Conservation (phyloP, 1,140 invertebrate genomes). For the Drosophila novamexicana region DNA sequence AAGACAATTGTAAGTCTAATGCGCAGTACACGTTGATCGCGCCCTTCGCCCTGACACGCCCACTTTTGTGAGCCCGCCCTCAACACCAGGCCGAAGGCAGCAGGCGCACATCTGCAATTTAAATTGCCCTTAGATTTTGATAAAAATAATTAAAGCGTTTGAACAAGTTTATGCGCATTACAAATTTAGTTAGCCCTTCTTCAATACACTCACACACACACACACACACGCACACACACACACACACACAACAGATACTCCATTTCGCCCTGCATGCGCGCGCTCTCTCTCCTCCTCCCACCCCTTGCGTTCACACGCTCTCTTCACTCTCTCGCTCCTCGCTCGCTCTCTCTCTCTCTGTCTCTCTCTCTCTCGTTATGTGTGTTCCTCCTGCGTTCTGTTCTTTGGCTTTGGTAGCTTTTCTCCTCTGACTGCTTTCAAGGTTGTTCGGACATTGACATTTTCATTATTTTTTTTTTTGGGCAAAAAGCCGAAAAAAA, state of each 20-base stretch:
- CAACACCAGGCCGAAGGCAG: neutral
- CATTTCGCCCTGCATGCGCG: slow-evolving; percentile 1
- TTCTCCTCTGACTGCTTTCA: slow-evolving; percentile 84
- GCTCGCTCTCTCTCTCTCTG: neutral
- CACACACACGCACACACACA: neutral
- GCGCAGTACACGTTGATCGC: slow-evolving; percentile 7
- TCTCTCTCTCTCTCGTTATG: neutral
- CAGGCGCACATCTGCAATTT: slow-evolving; percentile 29
- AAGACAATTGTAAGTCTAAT: neutral
- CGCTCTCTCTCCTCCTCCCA: neutral
- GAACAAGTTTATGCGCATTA: slow-evolving; percentile 66
- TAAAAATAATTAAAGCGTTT: slow-evolving; percentile 29
- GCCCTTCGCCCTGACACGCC: neutral
- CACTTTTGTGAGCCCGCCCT: neutral
- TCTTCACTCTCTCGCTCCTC: slow-evolving; percentile 15
- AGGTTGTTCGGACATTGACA: slow-evolving; percentile 84
- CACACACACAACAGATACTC: neutral
- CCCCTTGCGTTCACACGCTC: slow-evolving; percentile 21
- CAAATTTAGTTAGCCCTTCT: slow-evolving; percentile 70
- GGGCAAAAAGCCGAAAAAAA: slow-evolving; percentile 51
- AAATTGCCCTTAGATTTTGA: slow-evolving; percentile 43
- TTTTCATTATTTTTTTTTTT: slow-evolving; percentile 76
- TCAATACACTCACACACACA: slow-evolving; percentile 12
- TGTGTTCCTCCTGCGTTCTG: slow-evolving; percentile 41
- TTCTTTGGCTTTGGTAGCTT: slow-evolving; percentile 59